Conservation (phyloP, 2,888 invertebrate genomes). For the Sussaba pulchella region DNA sequence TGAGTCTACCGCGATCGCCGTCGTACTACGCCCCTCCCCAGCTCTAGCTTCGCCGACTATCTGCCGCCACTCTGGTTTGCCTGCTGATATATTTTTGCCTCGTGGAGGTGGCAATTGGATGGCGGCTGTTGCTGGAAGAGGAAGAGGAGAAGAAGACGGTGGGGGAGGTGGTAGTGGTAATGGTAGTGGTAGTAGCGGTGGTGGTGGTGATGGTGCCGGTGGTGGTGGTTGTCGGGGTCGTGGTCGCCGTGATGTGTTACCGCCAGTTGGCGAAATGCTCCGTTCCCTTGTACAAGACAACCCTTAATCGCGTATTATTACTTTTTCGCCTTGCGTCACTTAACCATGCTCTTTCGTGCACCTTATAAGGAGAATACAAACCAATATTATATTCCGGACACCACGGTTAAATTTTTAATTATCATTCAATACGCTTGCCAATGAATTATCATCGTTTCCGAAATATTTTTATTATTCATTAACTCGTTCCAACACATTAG, state of each 20-base stretch:
- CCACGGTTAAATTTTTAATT: conserved; percentile 7
- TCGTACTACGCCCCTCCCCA: conserved; percentile 66
- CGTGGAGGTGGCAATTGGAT: conserved; percentile 67
- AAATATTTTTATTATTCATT: background rate
- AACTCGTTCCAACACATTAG: too few species aligned
- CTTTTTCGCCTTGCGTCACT: background rate
- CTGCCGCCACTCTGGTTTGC: conserved; percentile 63
- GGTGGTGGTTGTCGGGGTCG: conserved; percentile 65
- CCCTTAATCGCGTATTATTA: background rate
- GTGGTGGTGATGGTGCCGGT: conserved; percentile 43
- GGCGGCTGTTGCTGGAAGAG: conserved; percentile 60
- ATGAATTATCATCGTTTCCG: conserved; percentile 7
- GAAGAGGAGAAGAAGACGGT: conserved; percentile 58
- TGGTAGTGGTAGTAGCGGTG: conserved; percentile 25
- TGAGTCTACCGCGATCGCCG: conserved; percentile 63
- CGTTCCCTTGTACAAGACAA: conserved; percentile 57
- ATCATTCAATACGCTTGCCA: conserved; percentile 9
- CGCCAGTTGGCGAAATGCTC: conserved; percentile 63
- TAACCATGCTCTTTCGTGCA: background rate
- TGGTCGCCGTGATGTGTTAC: conserved; percentile 60
- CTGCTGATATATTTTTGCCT: conserved; percentile 63
- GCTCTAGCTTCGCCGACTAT: conserved; percentile 61
- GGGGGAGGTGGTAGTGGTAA: conserved; percentile 56
- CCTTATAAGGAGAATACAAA: too few species aligned
- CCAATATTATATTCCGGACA: too few species aligned